phyloP scores from a whole-genome alignment of 2,113 vertebrate species.

The Poecile atricapillus region DNA sequence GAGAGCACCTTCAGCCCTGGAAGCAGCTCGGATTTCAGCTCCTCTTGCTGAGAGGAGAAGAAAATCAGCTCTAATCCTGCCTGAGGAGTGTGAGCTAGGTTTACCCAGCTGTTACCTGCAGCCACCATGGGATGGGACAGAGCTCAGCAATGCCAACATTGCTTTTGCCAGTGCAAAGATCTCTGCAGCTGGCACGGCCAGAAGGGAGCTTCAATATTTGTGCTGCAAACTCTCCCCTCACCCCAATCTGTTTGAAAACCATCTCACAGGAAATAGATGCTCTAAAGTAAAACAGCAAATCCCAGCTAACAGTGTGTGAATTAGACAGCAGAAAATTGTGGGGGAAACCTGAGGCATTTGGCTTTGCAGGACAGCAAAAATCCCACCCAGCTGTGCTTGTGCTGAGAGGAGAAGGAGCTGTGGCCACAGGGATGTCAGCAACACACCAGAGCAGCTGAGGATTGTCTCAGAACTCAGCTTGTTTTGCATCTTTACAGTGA shows the following conservation, averaged over 20 bases:
- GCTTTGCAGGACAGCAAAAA: neutral
- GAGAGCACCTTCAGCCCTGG: neutral
- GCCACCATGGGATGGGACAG: neutral
- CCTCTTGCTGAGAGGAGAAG: neutral
- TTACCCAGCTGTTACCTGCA: constrained; percentile 5
- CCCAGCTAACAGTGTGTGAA: neutral
- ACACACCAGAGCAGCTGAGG: neutral
- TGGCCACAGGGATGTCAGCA: neutral
- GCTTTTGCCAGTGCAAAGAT: neutral
- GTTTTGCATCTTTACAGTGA: neutral
- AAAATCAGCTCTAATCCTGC: neutral
- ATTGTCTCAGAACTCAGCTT: neutral
- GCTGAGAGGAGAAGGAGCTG: neutral
- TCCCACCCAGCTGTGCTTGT: neutral
- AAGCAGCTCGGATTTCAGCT: neutral
- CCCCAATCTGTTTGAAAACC: neutral
- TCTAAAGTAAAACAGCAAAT: neutral
- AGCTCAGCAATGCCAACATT: neutral
- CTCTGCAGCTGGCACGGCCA: neutral
- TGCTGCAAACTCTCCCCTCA: neutral
- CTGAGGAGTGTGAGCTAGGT: neutral
- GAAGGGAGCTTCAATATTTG: neutral
- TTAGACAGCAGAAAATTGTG: neutral
- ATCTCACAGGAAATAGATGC: neutral
- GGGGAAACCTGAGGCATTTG: neutral